phyloP scores from a whole-genome alignment of 2,888 invertebrate genomes.

The Cecidostiba fungosa region DNA sequence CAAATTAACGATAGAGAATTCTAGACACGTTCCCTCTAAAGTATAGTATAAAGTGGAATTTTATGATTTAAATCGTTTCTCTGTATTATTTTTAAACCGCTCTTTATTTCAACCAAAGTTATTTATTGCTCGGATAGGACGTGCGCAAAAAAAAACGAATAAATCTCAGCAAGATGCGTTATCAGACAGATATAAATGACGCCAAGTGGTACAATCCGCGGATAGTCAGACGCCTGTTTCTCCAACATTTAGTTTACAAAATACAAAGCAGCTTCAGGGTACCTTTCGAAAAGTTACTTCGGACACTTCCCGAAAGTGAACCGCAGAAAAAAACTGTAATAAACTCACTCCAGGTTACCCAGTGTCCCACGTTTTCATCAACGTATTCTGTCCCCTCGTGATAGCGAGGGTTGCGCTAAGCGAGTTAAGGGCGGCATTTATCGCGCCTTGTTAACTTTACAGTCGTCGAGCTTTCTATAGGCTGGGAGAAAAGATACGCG shows the following conservation, averaged over 20 bases:
- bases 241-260: not conserved
- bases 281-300: not conserved
- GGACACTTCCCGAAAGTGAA: not conserved
- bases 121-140: not conserved
- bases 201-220: not conserved
- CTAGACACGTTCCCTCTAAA: slow-evolving; percentile 2
- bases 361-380: not conserved
- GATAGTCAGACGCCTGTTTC: not conserved
- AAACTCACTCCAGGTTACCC: not conserved
- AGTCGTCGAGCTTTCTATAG: not conserved
- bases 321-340: not conserved
- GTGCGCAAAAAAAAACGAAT: not conserved
- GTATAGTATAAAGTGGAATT: slow-evolving; percentile 6
- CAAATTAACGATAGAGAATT: not conserved
- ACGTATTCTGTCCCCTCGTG: not conserved
- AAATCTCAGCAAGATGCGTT: not conserved
- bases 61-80: not conserved
- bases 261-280: not conserved
- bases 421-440: slow-evolving; percentile 45
- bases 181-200: too few species aligned
- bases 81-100: not conserved
- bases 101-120: not conserved
- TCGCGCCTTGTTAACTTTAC: slow-evolving; percentile 48
- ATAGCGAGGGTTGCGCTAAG: not conserved
- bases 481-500: not conserved